Base-by-base conservation (phyloP, 2,888 invertebrate species). In the Melanostoma scalare region DNA sequence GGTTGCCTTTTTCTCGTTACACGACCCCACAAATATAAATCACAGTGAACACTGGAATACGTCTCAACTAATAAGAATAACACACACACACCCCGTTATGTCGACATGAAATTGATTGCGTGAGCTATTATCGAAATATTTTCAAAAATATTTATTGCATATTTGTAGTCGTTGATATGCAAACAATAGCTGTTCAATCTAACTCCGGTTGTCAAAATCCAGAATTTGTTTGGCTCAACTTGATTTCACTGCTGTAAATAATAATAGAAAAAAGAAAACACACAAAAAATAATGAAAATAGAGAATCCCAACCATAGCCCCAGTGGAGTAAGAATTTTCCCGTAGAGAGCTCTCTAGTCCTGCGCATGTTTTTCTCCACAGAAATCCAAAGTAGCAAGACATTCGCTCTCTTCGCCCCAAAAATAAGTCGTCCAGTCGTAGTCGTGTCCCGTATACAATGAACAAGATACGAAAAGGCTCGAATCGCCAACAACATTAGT, bases 401-500 rank as follows among this genome's bases (percentile, higher is more conserved):
- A 6, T 44, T 33, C 10, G 5, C 36, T 63, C 63, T 63, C 63
- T 63, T 63, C 63, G 63, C 63, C 38, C n/a, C n/a, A 63, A 63
- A 60, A 63, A 4, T 2, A 38, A 10, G 33, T 42, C 31, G 20
- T 20, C 20, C 20, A 20, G 20, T 20, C 20, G 20, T 20, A 20
- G 20, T 20, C 20, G 20, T 20, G 20, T 20, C 20, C 1, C 20
- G 20, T 20, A 20, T 20, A 20, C 20, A 20, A 20, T 20, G 20
- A 20, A 20, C 20, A 20, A 20, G 20, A 20, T 20, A 20, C 20
- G 20, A 20, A 20, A 20, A 20, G 20, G 20, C 20, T 20, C 20
- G 42, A 53, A 53, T 35, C 53, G 6, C 10, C 44, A 46, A 38
- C 56, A 53, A 50, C 4, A 36, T 77, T 56, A 82, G 82, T 82